phyloP scores from a whole-genome alignment of 2,888 invertebrate species.

The Cerastis leucographa region DNA sequence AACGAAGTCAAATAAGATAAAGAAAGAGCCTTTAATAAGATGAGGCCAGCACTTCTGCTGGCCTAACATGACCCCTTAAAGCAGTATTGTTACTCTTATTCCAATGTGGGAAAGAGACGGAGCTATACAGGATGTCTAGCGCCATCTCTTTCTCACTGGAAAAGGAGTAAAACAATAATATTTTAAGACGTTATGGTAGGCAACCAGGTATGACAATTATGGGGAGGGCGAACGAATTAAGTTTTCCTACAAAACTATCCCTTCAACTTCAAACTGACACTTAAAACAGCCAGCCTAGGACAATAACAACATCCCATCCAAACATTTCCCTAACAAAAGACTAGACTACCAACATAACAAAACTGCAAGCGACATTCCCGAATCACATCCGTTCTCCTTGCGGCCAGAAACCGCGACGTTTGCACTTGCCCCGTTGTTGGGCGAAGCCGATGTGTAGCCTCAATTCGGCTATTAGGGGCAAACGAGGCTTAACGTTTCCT shows the following conservation, averaged over 20 bases:
- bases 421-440: constrained; percentile 34
- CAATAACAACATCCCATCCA: constrained; percentile 10
- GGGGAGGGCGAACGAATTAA: no score
- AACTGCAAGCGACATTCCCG: constrained; percentile 45
- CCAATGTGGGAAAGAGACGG: no score
- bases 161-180: no score
- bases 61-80: no score
- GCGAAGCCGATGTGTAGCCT: not conserved
- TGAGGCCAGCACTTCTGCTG: no score
- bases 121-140: no score
- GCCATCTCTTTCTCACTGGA: no score
- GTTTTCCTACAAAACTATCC: not conserved
- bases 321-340: constrained; percentile 12
- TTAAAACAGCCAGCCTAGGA: not conserved
- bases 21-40: no score
- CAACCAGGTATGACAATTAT: no score
- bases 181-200: no score
- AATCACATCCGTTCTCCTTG: constrained; percentile 51
- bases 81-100: no score
- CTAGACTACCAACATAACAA: constrained; percentile 2
- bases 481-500: constrained; percentile 2
- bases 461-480: constrained; percentile 21
- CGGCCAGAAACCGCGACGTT: constrained; percentile 52
- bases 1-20: no score
- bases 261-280: not conserved